Evolutionary conservation across 2,113 vertebrate genomes (phyloP).

Genomic region (Orcinus orca): DNA sequence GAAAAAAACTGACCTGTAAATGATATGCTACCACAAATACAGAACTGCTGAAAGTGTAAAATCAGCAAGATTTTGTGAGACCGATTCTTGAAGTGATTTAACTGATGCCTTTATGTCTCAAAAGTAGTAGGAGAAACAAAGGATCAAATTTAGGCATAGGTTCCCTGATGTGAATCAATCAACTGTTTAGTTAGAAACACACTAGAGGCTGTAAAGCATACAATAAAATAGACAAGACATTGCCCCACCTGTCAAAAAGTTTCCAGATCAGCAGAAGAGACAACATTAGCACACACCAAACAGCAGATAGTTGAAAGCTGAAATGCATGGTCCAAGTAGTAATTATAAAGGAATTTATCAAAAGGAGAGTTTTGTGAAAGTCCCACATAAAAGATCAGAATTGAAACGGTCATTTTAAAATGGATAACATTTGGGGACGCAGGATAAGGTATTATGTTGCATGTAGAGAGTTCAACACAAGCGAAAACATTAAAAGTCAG

Average conservation of each 20-base stretch:
- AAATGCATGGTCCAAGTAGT: neutral
- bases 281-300: neutral
- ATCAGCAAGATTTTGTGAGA: neutral
- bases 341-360: slow-evolving; percentile 27
- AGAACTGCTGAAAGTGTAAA: neutral
- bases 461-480: neutral
- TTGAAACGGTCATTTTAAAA: slow-evolving; percentile 12
- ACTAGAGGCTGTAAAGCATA: neutral
- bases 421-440: neutral
- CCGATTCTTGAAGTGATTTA: neutral
- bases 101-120: neutral
- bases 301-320: neutral
- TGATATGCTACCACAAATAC: neutral
- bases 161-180: neutral
- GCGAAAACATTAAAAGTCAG: neutral
- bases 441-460: neutral
- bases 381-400: neutral
- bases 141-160: neutral
- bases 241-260: neutral
- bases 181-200: slow-evolving; percentile 25
- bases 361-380: neutral
- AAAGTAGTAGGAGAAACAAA: neutral
- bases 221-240: neutral
- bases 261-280: neutral
- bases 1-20: slow-evolving; percentile 5